Evolutionary conservation across 2,113 vertebrate species (phyloP).

Genomic region (Paracanthobrama guichenoti): DNA sequence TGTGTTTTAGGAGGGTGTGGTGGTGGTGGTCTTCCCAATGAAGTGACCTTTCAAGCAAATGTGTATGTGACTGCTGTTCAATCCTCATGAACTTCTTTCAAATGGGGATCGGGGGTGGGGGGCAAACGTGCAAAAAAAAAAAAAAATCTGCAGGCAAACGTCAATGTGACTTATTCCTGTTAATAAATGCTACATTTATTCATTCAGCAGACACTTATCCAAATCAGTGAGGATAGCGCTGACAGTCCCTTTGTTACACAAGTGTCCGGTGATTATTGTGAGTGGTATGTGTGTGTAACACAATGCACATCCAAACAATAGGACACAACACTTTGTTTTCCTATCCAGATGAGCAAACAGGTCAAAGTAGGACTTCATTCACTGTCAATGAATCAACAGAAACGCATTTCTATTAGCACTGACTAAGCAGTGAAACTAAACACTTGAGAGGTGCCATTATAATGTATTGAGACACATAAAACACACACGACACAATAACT

Average conservation of each 20-base stretch:
- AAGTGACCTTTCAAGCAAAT: neutral
- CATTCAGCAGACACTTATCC: neutral
- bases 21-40: neutral
- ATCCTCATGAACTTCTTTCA: neutral
- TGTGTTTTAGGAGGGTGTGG: neutral
- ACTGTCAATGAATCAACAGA: no score
- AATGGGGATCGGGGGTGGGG: no score
- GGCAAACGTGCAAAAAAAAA: no score
- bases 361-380: no score
- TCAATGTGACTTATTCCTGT: neutral
- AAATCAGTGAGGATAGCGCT: no score
- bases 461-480: no score
- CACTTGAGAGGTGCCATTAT: no score
- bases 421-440: no score
- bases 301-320: neutral
- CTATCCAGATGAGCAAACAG: neutral
- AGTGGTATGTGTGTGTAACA: neutral
- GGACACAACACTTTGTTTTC: neutral
- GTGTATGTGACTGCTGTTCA: neutral
- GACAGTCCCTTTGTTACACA: neutral
- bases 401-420: no score
- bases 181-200: neutral
- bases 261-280: neutral
- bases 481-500: no score
- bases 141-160: neutral